These are phyloP conservation scores for Leptinotarsa rubiginosa DNA, from an alignment of 2,888 invertebrate genomes.

Conservation along the genomic window DNA sequence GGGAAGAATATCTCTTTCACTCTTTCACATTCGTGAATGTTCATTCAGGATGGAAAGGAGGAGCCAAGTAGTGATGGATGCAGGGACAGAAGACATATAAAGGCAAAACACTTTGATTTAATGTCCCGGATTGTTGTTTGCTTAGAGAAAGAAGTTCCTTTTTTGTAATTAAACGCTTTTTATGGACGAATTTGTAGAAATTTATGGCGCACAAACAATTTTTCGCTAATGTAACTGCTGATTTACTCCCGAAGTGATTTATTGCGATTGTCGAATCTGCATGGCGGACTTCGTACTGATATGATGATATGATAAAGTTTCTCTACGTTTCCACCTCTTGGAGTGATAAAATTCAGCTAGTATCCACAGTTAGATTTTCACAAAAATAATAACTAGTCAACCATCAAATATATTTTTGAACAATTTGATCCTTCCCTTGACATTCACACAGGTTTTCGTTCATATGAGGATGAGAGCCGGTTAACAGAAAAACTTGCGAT, in stretches of 20 bases:
- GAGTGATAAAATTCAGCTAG: neutral
- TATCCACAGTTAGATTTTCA: neutral
- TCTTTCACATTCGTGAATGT: slow-evolving; percentile 38
- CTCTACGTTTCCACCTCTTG: no score
- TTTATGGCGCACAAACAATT: slow-evolving; percentile 56
- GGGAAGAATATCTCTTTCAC: slow-evolving; percentile 27
- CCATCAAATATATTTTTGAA: no score
- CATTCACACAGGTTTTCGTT: no score
- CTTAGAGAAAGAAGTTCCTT: slow-evolving; percentile 64
- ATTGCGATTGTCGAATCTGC: slow-evolving; percentile 28
- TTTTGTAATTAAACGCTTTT: slow-evolving; percentile 65
- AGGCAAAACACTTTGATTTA: slow-evolving; percentile 68
- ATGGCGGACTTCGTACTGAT: slow-evolving; percentile 18
- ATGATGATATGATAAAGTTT: neutral
- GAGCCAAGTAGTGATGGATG: slow-evolving; percentile 65
- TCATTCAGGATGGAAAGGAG: slow-evolving; percentile 55
- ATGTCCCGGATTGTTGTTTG: slow-evolving; percentile 64
- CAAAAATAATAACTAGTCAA: no score
- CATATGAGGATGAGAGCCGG: no score
- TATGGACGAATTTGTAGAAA: slow-evolving; percentile 57
- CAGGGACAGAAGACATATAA: slow-evolving; percentile 66
- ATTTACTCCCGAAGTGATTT: slow-evolving; percentile 42
- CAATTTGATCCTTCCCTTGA: no score
- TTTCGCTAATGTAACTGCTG: slow-evolving; percentile 49
- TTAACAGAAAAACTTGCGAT: no score